Evolutionary conservation across 92 coral and sea anemone species (phyloP), one percentile per base, ranked within the genome.

Genomic region (Heliopora coerulea): DNA sequence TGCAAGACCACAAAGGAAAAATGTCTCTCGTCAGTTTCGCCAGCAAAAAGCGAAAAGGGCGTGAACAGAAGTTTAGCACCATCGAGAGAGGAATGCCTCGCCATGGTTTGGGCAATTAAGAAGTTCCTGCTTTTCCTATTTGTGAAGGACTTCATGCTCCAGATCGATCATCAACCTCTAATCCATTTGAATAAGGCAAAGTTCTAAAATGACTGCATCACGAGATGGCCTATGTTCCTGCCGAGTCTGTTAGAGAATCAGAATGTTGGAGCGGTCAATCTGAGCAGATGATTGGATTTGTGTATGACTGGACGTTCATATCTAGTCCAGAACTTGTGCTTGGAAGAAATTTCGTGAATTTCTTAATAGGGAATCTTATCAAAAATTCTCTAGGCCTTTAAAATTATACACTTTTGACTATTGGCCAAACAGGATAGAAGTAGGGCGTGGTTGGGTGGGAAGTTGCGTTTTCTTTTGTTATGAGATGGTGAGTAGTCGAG

Each of bases 151-250:
- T 73, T 73, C 31, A 57, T 39, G 27, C 50, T 73, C 9, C 79
- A 73, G 33, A 57, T 0, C 3, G 79, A 73, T 20, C 79, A 73
- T 25, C 49, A 73, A 7, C 79, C 79, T 14, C 17, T 73, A 19
- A 31, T 54, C 1, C 32, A 73, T 12, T 27, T 73, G 0, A 73
- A 73, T 24, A 30, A 28, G 1, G 54, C 79, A 9, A 54, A 73
- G 49, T 73, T 73, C 26, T 0, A 21, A 21, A 74, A 66, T 25
- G 74, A 44, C 0, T 58, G 50, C 8, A 24, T 66, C 21, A 66
- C 40, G 74, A 14, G 74, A 66, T 66, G 74, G 74, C 59, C 74
- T 18, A 66, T 66, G 74, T 66, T 41, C 23, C 46, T 62, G 33
- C 69, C 26, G 62, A 56, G 4, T 0, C 62, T 56, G 20, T 56